Conservation (phyloP, 2,888 invertebrate genomes). For the Xestia sexstrigata region DNA sequence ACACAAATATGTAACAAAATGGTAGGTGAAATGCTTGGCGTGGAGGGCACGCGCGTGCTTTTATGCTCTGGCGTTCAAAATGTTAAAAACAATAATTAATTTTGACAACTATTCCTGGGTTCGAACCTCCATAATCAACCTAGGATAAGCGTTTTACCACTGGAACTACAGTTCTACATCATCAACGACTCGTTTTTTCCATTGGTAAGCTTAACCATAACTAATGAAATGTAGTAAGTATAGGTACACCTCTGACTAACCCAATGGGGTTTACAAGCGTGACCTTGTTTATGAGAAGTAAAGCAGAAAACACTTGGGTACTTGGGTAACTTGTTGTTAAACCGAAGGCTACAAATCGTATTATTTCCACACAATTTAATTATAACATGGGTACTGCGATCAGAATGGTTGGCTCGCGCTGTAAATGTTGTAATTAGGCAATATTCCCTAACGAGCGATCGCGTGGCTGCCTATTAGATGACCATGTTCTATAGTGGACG, state of each 20-base stretch:
- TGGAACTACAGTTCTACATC: neutral
- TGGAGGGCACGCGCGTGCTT: too few relatives aligned
- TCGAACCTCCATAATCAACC: neutral
- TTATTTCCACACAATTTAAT: slow-evolving; percentile 40
- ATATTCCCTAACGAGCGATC: slow-evolving; percentile 50
- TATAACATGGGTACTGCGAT: slow-evolving; percentile 41
- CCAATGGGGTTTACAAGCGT: neutral
- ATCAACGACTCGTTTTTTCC: neutral
- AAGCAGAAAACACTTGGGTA: neutral
- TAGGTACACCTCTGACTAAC: neutral
- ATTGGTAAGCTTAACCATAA: neutral
- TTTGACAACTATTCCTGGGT: neutral
- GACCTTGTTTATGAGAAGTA: neutral
- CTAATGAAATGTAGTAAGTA: neutral
- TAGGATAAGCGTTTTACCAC: too few relatives aligned
- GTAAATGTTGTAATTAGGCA: slow-evolving; percentile 44
- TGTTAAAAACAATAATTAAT: neutral
- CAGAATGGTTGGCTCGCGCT: slow-evolving; percentile 25
- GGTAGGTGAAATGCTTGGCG: too few relatives aligned
- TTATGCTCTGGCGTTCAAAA: too few relatives aligned
- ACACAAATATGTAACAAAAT: too few relatives aligned
- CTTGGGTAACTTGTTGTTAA: slow-evolving; percentile 10
- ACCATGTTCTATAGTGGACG: slow-evolving; percentile 20
- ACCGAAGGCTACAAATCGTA: slow-evolving; percentile 14
- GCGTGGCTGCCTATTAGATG: slow-evolving; percentile 22